Percentiles rank a stretch among this genome's conserved stretches.
These are phyloP conservation scores for Mactra quadrangularis DNA, from an alignment of 1,140 invertebrate genomes.

Conservation along the genomic window DNA sequence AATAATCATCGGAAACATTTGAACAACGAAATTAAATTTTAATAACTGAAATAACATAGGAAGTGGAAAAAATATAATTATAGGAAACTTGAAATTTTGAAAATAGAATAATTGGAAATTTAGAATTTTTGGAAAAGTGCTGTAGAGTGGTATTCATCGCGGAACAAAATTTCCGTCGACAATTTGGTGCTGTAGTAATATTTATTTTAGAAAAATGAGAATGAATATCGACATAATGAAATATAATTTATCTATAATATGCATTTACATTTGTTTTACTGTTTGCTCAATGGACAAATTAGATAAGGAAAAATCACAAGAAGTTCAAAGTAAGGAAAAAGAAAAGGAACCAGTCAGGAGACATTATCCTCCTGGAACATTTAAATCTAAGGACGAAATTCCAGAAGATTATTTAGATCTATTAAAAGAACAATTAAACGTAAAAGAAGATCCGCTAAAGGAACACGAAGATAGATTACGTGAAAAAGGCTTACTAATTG, in stretches of 20 bases:
- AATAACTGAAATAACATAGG: too few relatives aligned
- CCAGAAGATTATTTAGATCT: constrained; percentile 31
- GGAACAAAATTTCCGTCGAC: too few relatives aligned
- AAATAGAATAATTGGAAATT: too few relatives aligned
- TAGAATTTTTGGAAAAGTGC: too few relatives aligned
- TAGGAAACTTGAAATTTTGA: too few relatives aligned
- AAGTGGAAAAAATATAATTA: too few relatives aligned
- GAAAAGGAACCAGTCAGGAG: not conserved
- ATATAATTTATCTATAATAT: constrained; percentile 30
- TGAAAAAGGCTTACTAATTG: not conserved
- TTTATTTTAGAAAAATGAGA: too few relatives aligned
- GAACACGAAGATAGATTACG: constrained; percentile 17
- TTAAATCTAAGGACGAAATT: constrained; percentile 34
- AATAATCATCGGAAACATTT: not conserved
- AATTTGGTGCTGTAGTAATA: too few relatives aligned
- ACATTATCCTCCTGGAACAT: constrained; percentile 1
- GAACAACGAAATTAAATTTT: not conserved
- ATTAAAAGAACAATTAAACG: constrained; percentile 27
- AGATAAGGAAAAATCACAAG: constrained; percentile 1
- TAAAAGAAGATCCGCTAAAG: constrained; percentile 35
- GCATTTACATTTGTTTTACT: constrained; percentile 30
- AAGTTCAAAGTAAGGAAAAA: not conserved
- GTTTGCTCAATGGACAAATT: constrained; percentile 41
- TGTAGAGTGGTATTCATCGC: too few relatives aligned
- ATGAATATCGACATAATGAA: constrained; percentile 28